Conservation (phyloP, 1,140 invertebrate species). For the Coenobita brevimanus region DNA sequence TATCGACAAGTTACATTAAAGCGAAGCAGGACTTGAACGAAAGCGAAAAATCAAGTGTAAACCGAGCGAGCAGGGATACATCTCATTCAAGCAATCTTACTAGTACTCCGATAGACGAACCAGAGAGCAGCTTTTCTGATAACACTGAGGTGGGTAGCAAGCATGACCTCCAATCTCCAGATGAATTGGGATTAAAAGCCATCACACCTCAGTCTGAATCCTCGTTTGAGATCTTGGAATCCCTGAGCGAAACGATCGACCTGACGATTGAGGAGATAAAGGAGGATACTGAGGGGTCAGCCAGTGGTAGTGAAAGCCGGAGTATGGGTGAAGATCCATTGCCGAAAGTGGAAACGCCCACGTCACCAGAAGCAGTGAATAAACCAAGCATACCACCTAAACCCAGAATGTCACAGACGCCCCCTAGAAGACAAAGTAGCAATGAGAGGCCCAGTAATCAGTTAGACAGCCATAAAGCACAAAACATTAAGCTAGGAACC, state of each 20-base stretch:
- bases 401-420: neutral
- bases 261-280: slow-evolving; percentile 17
- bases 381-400: slow-evolving; percentile 1
- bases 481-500: neutral
- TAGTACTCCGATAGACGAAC: slow-evolving; percentile 11
- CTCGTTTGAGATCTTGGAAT: slow-evolving; percentile 68
- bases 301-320: neutral
- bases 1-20: slow-evolving; percentile 14
- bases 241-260: slow-evolving; percentile 59
- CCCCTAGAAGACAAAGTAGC: neutral
- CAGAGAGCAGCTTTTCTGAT: slow-evolving; percentile 30
- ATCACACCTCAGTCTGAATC: slow-evolving; percentile 64
- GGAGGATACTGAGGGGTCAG: neutral
- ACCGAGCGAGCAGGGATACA: neutral
- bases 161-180: slow-evolving; percentile 26
- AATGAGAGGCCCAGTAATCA: neutral
- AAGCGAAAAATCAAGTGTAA: slow-evolving; percentile 31
- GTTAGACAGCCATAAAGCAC: neutral
- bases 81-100: neutral
- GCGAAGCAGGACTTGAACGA: slow-evolving; percentile 23
- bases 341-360: neutral
- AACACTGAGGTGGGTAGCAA: neutral
- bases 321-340: neutral
- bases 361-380: neutral
- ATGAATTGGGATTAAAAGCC: slow-evolving; percentile 40